Base-by-base conservation (phyloP, 2,797 vertebrate genomes). In the Petrocephalus schoutedeni region DNA sequence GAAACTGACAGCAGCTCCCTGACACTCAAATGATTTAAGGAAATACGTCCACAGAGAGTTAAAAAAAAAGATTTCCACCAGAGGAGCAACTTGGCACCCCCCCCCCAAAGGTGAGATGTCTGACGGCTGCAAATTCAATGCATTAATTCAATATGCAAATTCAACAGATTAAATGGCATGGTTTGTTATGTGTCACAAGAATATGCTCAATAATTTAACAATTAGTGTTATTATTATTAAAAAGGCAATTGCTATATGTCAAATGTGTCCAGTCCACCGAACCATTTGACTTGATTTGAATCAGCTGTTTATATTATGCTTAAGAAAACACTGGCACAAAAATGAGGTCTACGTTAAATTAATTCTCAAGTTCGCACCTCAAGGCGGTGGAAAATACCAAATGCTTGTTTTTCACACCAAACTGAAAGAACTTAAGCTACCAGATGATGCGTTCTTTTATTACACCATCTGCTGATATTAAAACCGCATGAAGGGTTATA, bases 401-500 rank as follows among this genome's bases (percentile, higher is more conserved):
- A 87, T 80, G 71, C 71, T 87, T 58, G 54, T 28, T 77, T 67
- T 77, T 80, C 54, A 59, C 77, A 64, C 74, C 41, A 51, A 51
- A 84, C 19, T 21, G 87, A 84, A 54, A 59, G 74, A 36, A 82
- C 54, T 82, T 87, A 54, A 84, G n/a, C 21, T 51, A 88, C 83
- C 19, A 88, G 28, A 74, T 83, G 23, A 88, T 64, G 36, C 41
- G 19, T 45, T 84, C 10, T 83, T 88, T 88, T 88, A 88, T 83
- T 83, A 84, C 77, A 83, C 87, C 77, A 88, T 88, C 87, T 88
- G 87, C 23, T 64, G 36, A 49, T 59, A 83, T 88, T 59, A 64
- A 83, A 51, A 61, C 87, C 84, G 36, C 77, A 84, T 84, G 74
- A 61, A 59, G 77, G 77, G 36, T 56, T 58, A 54, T 59, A 7